Percentiles rank a stretch among this genome's conserved stretches.
These are phyloP conservation scores for Sceloporus undulatus DNA, from an alignment of 2,113 vertebrate species.

Conservation along the genomic window DNA sequence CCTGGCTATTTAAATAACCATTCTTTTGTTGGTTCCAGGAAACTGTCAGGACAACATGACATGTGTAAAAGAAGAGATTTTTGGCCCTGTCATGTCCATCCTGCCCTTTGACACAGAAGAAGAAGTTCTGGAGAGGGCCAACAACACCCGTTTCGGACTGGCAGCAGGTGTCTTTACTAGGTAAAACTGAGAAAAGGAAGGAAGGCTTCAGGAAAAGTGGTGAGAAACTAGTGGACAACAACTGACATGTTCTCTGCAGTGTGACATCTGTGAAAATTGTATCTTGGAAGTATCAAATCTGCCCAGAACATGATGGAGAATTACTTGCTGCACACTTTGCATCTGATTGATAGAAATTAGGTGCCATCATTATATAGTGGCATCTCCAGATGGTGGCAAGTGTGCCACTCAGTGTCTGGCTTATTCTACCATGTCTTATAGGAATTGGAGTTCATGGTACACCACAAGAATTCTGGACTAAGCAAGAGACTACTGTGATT, in stretches of 20 bases:
- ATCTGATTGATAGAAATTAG: not conserved
- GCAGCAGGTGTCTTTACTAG: conserved; percentile 97
- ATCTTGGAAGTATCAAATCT: not conserved
- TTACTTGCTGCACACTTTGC: not conserved
- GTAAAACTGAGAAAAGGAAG: conserved; percentile 67
- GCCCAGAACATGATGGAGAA: not conserved
- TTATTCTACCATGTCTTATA: not conserved
- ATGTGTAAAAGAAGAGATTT: conserved; percentile 96
- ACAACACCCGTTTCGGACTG: conserved; percentile 89
- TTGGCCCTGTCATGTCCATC: conserved; percentile 97
- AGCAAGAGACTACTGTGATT: not conserved
- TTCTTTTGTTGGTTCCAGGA: conserved; percentile 74
- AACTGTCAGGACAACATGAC: conserved; percentile 95
- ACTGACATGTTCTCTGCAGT: not conserved
- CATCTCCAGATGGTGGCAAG: not conserved
- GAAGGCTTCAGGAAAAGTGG: rapidly evolving
- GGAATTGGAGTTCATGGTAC: not conserved
- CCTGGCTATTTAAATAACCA: not conserved
- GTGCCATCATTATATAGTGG: not conserved
- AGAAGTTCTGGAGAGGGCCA: conserved; percentile 91
- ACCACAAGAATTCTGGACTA: not conserved
- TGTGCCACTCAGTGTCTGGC: not conserved
- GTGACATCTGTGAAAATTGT: not conserved
- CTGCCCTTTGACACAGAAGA: conserved; percentile 93
- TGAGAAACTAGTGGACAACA: rapidly evolving